A percentile compares a stretch with the other conserved stretches of the same genome.
phyloP scores from a whole-genome alignment of 2,888 invertebrate species.

The Acrocyrtus sp. region DNA sequence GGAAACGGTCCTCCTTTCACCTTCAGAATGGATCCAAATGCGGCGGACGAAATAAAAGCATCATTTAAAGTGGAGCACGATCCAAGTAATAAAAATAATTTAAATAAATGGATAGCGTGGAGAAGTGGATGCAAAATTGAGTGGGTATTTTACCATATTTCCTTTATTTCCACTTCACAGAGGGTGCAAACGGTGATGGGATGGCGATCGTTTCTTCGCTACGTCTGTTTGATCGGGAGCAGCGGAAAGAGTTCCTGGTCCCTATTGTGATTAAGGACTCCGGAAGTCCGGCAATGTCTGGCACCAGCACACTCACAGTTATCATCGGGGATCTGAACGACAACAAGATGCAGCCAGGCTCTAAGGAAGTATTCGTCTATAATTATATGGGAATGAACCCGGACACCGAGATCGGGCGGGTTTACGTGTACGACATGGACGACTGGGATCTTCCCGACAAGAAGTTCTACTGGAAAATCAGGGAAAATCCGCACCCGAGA shows the following conservation, averaged over 20 bases:
- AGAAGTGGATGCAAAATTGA: too few relatives aligned
- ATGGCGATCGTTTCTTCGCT: constrained; percentile 89
- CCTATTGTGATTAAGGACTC: constrained; percentile 98
- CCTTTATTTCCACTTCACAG: constrained; percentile 71
- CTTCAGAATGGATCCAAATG: constrained; percentile 91
- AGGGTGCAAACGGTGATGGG: constrained; percentile 97
- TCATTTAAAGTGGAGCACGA: constrained; percentile 97
- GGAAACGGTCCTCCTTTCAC: constrained; percentile 98
- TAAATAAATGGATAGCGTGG: constrained; percentile 10
- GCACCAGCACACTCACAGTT: constrained; percentile 94
- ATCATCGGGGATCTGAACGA: constrained; percentile 95
- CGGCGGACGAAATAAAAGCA: constrained; percentile 91
- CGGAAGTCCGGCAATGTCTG: constrained; percentile 95
- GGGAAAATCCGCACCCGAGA: constrained; percentile 86
- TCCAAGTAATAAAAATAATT: constrained; percentile 75
- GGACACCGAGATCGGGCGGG: constrained; percentile 91
- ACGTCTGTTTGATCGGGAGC: constrained; percentile 92
- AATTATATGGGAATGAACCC: constrained; percentile 92
- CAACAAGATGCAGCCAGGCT: constrained; percentile 98
- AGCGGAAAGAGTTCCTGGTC: constrained; percentile 94
- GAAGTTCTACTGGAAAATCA: constrained; percentile 93
- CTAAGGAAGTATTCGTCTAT: constrained; percentile 95
- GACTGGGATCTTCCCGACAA: constrained; percentile 99
- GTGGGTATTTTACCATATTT: too few relatives aligned
- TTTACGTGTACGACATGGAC: constrained; percentile 96